phyloP scores from a whole-genome alignment of 2,797 vertebrate genomes.

The Brachyalestes nurse region DNA sequence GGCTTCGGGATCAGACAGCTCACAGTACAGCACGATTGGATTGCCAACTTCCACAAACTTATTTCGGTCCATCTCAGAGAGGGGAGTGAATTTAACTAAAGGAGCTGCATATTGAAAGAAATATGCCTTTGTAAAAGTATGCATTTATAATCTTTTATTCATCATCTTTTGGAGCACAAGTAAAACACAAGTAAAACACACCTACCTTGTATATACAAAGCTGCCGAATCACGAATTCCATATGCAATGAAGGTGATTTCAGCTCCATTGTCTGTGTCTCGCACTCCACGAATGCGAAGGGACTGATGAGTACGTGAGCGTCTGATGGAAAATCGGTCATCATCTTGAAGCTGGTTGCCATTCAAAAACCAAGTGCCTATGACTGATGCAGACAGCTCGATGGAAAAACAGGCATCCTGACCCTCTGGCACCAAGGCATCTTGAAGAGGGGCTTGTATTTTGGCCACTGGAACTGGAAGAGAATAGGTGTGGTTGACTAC shows the following conservation, averaged over 20 bases:
- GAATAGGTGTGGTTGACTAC: background rate
- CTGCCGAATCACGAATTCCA: constrained; percentile 85
- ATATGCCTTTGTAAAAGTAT: background rate
- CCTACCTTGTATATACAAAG: constrained; percentile 89
- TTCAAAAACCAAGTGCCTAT: constrained; percentile 90
- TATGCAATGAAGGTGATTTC: constrained; percentile 89
- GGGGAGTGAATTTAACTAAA: constrained; percentile 80
- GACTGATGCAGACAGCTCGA: constrained; percentile 88
- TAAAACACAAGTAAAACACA: constrained; percentile 19
- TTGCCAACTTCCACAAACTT: constrained; percentile 85
- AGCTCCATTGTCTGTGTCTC: constrained; percentile 81
- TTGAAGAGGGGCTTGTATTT: constrained; percentile 86
- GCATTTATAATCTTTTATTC: background rate
- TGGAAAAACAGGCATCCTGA: constrained; percentile 86
- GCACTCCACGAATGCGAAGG: constrained; percentile 81
- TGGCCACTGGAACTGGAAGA: constrained; percentile 86
- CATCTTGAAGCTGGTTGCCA: constrained; percentile 79
- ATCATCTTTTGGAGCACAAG: background rate
- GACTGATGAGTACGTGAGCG: constrained; percentile 82
- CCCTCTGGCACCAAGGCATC: constrained; percentile 83
- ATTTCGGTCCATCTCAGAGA: constrained; percentile 86
- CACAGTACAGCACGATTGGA: constrained; percentile 85
- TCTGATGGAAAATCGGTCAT: constrained; percentile 76
- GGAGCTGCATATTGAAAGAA: constrained; percentile 72
- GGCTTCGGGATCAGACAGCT: constrained; percentile 79